Base-by-base conservation (phyloP, 2,888 invertebrate genomes). In the Unio pictorum region DNA sequence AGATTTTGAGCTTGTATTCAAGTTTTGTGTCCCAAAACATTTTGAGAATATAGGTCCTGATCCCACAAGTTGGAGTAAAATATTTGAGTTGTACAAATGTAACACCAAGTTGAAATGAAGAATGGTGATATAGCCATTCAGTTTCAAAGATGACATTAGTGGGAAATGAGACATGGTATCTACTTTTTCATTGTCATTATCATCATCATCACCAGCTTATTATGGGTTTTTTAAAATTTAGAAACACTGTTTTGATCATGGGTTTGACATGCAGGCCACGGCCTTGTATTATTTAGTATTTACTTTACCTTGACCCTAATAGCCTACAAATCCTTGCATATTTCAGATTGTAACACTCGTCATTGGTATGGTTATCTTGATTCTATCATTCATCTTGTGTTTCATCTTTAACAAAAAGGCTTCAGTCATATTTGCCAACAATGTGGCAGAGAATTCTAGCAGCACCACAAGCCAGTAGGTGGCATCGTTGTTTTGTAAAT, bases 341-440 rank as follows among this genome's bases (percentile, higher is more conserved):
- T 80, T 77, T 69, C 83, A 84, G 85, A 80, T 82, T 23, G 64
- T 69, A n/a, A 72, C 81, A 8, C 75, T 86, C 34, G 74, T 74
- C 20, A 68, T 77, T 54, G 84, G 86, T 45, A 69, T 85, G n/a
- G 56, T 82, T n/a, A 73, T 86, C 54, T 66, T 82, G 30, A 30
- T 86, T 56, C 28, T 81, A n/a, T 84, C 84, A 34, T 73, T 86
- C 67, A 67, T 72, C 20, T 64, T 78, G 28, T 78, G 81, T 15
- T 86, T 79, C 74, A 74, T 84, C 68, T 63, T 82, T 69, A 80
- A 80, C 71, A 75, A 68, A 63, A 78, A 76, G 66, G 76, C 85
- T 30, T 68, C 75, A 30, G 60, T 73, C 58, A 57, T 78, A 45
- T 76, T 78, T 62, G 67, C 60, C 60, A 45, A 56, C 55, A 58